Base-by-base conservation (phyloP, 2,113 vertebrate genomes). In the Dolichotis patagonum region DNA sequence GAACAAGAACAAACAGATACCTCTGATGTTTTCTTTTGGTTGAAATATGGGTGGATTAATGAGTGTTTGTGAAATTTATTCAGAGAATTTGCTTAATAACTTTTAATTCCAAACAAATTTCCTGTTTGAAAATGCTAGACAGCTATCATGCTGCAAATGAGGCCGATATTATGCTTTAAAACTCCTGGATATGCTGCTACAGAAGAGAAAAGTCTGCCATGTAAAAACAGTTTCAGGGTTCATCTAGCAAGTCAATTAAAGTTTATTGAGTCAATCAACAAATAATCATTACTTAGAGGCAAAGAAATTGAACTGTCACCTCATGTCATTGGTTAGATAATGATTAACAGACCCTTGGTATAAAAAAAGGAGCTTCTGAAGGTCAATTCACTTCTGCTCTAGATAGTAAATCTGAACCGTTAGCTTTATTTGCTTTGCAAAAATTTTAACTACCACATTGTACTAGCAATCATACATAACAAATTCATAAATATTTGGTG, bases 301-400 rank as follows among this genome's bases (percentile, higher is more conserved):
- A 96, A 87, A 95, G 35, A 92, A 88, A 95, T 91, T 93, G 93
- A 96, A 88, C 52, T 92, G 83, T 88, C 90, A 91, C 63, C 91
- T 94, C 46, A 88, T 86, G 26, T 63, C 3, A 83, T 88, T 90
- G 7, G 85, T 85, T 90, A 85, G 52, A 88, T 93, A 92, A 94
- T 95, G 46, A 95, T 71, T 65, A 91, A 84, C 49, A 94, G 63
- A 81, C 24, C 32, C 30, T 91, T 91, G 28, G 86, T 89, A 67
- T 93, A 69, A 84, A 58, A 82, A 83, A 83, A 63, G 90, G 17
- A 67, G 10, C 16, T 86, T 92, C 41, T 93, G 28, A 94, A 95
- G 58, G 19, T 13, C 19, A 90, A 26, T 90, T 88, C 35, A 41
- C 26, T 88, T 88, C 35, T 86, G 13, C 54, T 86, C 17, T 85